Evolutionary conservation across 2,888 invertebrate species (phyloP).

Genomic region (Nephrotoma guestfalica): DNA sequence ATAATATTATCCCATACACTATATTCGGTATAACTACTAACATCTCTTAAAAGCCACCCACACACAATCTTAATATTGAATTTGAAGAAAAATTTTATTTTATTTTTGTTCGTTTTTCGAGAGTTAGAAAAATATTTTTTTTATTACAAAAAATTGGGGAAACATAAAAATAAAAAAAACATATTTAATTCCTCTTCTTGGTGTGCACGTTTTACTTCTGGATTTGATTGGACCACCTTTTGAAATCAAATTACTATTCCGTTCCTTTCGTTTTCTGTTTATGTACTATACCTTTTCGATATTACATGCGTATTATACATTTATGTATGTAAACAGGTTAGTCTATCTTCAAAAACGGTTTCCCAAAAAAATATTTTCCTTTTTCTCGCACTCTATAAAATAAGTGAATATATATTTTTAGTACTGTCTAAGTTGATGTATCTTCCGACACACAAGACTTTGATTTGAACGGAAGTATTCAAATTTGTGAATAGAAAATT

Average conservation of each 20-base stretch:
- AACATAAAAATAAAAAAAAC: background rate
- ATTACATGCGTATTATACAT: background rate
- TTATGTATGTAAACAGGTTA: background rate
- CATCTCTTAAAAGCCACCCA: background rate
- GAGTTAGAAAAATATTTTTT: background rate
- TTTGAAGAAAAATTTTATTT: background rate
- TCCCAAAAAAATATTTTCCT: background rate
- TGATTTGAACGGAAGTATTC: background rate
- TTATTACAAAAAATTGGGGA: background rate
- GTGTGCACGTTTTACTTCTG: background rate
- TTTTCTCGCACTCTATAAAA: background rate
- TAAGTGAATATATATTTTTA: background rate
- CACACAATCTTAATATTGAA: background rate
- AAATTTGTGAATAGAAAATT: background rate
- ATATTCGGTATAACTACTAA: background rate
- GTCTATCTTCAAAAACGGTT: background rate
- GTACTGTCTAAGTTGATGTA: background rate
- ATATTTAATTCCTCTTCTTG: background rate
- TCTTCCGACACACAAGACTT: background rate
- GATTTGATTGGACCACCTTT: background rate
- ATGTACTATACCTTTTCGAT: background rate
- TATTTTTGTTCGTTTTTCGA: background rate
- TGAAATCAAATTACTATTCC: background rate
- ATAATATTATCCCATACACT: background rate
- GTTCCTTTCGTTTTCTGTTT: background rate